These are phyloP conservation scores for Odocoileus hemionus DNA, from an alignment of 2,113 vertebrate genomes.

Conservation along the genomic window DNA sequence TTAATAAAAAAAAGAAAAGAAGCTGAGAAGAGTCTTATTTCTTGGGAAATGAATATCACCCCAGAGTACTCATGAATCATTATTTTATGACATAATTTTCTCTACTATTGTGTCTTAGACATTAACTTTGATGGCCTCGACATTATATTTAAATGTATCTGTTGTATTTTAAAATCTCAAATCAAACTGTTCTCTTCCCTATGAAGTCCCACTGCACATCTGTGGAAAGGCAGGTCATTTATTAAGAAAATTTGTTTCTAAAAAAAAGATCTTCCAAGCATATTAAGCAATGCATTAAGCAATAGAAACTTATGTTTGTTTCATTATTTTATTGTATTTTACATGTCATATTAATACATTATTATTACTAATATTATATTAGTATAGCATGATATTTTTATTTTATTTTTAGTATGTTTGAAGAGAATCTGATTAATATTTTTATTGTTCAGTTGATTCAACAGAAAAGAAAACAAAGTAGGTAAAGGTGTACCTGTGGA, in stretches of 20 bases:
- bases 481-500: accelerated
- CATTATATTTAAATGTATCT: background rate
- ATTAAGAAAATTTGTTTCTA: background rate
- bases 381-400: background rate
- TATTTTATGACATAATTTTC: background rate
- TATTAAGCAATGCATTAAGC: background rate
- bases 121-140: background rate
- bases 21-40: background rate
- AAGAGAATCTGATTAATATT: background rate
- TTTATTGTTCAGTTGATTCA: background rate
- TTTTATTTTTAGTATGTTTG: background rate
- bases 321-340: background rate
- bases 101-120: background rate
- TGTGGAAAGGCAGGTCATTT: background rate
- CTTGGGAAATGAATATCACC: background rate
- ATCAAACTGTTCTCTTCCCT: background rate
- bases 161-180: background rate
- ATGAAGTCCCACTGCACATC: background rate
- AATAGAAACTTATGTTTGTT: background rate
- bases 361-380: background rate
- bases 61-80: too few relatives aligned
- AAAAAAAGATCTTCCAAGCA: background rate
- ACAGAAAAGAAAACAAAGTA: background rate
- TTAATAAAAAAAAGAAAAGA: conserved; percentile 12
- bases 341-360: background rate